Evolutionary conservation across 2,888 invertebrate species (phyloP).

Genomic region (Spisula subtruncata): DNA sequence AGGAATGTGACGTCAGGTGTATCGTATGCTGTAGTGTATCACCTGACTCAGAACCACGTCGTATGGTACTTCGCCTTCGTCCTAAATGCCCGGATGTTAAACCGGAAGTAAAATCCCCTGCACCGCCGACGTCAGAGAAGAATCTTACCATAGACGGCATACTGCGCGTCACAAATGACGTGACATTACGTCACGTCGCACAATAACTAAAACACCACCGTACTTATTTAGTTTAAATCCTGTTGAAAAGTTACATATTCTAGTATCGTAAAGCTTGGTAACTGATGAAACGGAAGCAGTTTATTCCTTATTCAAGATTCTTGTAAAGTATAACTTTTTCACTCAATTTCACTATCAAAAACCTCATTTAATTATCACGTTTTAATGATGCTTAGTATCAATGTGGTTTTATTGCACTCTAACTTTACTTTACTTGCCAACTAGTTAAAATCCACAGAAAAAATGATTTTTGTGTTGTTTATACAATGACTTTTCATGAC

Average conservation of each 20-base stretch:
- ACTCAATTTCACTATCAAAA: no score
- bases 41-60: conserved; percentile 80
- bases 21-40: conserved; percentile 81
- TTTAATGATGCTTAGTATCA: no score
- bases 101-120: conserved; percentile 27
- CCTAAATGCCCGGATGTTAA: conserved; percentile 57
- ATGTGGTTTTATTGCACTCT: no score
- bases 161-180: conserved; percentile 45
- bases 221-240: background rate
- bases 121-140: conserved; percentile 60
- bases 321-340: no score
- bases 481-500: background rate
- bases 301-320: no score
- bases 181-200: conserved; percentile 56
- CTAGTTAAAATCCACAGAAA: no score
- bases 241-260: background rate
- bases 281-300: no score
- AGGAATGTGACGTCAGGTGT: conserved; percentile 71
- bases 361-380: no score
- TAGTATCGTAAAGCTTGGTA: no score
- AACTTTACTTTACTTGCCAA: no score
- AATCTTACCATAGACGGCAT: conserved; percentile 72
- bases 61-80: conserved; percentile 77
- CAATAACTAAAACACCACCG: background rate
- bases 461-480: no score